Percentiles rank a stretch among this genome's conserved stretches.
These are phyloP conservation scores for Zaprionus lineosus DNA, from an alignment of 2,888 invertebrate genomes.

Conservation along the genomic window DNA sequence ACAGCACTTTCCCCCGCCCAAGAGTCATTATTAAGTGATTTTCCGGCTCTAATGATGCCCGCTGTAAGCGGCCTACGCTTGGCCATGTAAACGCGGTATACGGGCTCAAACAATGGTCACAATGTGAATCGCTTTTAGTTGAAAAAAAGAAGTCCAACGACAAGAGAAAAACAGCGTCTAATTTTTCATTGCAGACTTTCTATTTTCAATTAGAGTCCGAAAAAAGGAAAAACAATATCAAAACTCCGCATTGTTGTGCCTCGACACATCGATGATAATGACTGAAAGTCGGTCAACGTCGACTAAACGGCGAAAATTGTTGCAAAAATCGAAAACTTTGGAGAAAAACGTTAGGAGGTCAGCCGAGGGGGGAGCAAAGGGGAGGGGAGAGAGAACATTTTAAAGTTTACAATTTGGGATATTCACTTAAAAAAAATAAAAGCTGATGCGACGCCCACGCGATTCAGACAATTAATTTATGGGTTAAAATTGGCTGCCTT, in stretches of 20 bases:
- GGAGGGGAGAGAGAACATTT: neutral
- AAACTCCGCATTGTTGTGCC: slow-evolving; percentile 15
- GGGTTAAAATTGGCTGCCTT: too few species aligned
- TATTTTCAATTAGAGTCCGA: slow-evolving; percentile 53
- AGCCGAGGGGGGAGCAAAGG: neutral
- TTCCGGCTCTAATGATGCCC: slow-evolving; percentile 23
- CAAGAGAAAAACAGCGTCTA: slow-evolving; percentile 24
- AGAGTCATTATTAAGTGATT: slow-evolving; percentile 32
- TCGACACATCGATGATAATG: slow-evolving; percentile 26
- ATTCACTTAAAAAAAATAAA: too few species aligned
- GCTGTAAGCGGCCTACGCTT: slow-evolving; percentile 27
- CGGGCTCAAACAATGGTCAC: slow-evolving; percentile 43
- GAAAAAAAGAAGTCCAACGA: neutral
- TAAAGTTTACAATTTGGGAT: too few species aligned
- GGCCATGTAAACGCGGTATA: slow-evolving; percentile 41
- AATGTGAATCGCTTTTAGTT: slow-evolving; percentile 37
- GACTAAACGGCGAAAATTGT: slow-evolving; percentile 35
- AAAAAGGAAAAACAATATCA: slow-evolving; percentile 20
- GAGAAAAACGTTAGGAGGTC: too few species aligned
- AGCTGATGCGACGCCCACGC: too few species aligned
- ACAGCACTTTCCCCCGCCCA: slow-evolving; percentile 35
- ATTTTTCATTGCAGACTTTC: slow-evolving; percentile 56
- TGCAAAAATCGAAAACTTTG: slow-evolving; percentile 9
- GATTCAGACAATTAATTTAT: too few species aligned
- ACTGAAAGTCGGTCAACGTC: slow-evolving; percentile 14